A percentile compares a stretch with the other conserved stretches of the same genome.
phyloP scores from a whole-genome alignment of 1,140 invertebrate species.

The Heliconius melpomene region DNA sequence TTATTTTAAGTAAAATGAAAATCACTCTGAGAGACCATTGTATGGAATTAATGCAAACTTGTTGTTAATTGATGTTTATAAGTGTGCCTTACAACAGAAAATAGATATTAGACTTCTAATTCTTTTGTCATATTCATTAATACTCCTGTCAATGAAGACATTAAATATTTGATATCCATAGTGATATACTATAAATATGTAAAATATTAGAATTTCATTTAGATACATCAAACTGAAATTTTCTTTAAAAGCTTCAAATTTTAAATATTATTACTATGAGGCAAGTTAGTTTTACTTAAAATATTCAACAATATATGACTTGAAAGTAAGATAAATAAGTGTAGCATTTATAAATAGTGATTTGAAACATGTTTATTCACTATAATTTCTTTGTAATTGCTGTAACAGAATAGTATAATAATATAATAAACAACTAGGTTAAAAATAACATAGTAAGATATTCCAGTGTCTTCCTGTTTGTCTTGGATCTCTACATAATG shows the following conservation, averaged over 20 bases:
- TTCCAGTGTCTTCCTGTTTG: constrained; percentile 46
- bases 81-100: not conserved
- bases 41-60: not conserved
- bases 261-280: too few relatives aligned
- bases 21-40: too few relatives aligned
- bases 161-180: not conserved
- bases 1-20: not conserved
- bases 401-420: constrained; percentile 17
- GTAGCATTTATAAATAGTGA: not conserved
- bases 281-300: too few relatives aligned
- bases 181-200: not conserved
- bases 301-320: not conserved
- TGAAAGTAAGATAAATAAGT: not conserved
- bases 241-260: too few relatives aligned
- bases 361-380: not conserved
- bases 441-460: constrained; percentile 32
- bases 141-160: not conserved
- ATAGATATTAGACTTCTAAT: not conserved
- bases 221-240: too few relatives aligned
- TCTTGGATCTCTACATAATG: constrained; percentile 44
- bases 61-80: not conserved
- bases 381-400: constrained; percentile 17
- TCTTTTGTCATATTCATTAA: not conserved
- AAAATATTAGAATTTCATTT: not conserved
- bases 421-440: constrained; percentile 30